Evolutionary conservation across 2,888 invertebrate species (phyloP).

Genomic region (Rhynchonema sp.): DNA sequence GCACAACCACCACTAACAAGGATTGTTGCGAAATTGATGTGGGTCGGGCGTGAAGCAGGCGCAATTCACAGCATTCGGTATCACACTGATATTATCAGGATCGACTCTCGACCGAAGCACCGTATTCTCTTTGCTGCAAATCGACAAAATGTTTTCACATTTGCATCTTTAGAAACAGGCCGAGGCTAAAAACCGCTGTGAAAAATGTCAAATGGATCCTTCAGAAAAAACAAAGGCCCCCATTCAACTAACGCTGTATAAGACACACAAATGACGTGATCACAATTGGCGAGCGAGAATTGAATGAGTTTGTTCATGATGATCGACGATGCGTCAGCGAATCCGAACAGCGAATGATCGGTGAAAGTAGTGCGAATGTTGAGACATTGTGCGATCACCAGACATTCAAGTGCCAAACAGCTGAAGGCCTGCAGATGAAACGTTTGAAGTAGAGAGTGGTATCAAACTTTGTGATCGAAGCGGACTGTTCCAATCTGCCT

Average conservation of each 20-base stretch:
- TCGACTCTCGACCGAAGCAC: slow-evolving; percentile 69
- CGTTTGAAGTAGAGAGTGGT: not conserved
- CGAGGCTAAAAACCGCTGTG: too few species aligned
- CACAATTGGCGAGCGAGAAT: slow-evolving; percentile 70
- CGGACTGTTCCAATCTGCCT: too few species aligned
- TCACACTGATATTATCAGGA: slow-evolving; percentile 68
- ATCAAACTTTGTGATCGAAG: too few species aligned
- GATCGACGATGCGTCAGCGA: slow-evolving; percentile 46
- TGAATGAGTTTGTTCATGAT: slow-evolving; percentile 87
- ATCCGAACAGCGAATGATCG: slow-evolving; percentile 92
- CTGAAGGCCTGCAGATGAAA: slow-evolving; percentile 55
- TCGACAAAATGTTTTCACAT: too few species aligned
- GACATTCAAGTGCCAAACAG: slow-evolving; percentile 83
- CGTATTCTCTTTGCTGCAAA: slow-evolving; percentile 66
- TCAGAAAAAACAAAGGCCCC: too few species aligned
- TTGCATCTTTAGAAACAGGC: too few species aligned
- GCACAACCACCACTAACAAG: not conserved
- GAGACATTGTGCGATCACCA: slow-evolving; percentile 73
- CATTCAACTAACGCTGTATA: slow-evolving; percentile 56
- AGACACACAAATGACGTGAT: slow-evolving; percentile 94
- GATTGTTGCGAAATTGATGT: not conserved
- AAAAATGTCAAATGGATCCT: too few species aligned
- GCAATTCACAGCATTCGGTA: slow-evolving; percentile 91
- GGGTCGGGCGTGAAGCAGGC: slow-evolving; percentile 68
- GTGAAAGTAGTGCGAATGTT: slow-evolving; percentile 70